phyloP scores from a whole-genome alignment of 2,888 invertebrate species.

The Andrena hattorfiana region DNA sequence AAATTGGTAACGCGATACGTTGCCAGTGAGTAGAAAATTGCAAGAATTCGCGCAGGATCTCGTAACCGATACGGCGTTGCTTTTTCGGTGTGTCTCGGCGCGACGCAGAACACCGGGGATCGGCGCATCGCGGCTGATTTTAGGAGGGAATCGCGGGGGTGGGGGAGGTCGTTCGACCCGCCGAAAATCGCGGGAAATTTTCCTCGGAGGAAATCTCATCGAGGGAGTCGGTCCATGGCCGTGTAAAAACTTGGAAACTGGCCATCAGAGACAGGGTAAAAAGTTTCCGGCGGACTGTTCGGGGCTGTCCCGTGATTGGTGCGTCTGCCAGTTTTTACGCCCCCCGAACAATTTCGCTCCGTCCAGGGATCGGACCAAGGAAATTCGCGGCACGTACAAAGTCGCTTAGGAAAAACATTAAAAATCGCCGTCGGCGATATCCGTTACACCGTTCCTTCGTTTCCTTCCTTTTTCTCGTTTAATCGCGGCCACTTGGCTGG shows the following conservation, averaged over 20 bases:
- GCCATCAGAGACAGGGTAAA: conserved; percentile 56
- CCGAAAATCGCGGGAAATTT: conserved; percentile 16
- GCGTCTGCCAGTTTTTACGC: conserved; percentile 56
- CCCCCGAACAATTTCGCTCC: conserved; percentile 52
- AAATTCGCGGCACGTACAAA: conserved; percentile 59
- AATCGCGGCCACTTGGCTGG: conserved; percentile 38
- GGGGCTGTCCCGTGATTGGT: conserved; percentile 51
- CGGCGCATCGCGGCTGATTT: background rate
- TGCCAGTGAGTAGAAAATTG: background rate
- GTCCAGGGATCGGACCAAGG: conserved; percentile 22
- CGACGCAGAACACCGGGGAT: background rate
- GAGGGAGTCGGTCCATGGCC: conserved; percentile 5
- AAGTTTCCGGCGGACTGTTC: conserved; percentile 39
- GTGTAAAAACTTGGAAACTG: conserved; percentile 60
- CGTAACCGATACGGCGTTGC: background rate
- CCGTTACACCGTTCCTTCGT: conserved; percentile 29
- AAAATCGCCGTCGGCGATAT: conserved; percentile 58
- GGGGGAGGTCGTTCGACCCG: background rate
- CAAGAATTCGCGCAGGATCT: background rate
- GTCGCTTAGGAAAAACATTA: conserved; percentile 60
- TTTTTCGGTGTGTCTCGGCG: background rate
- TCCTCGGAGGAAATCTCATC: conserved; percentile 37
- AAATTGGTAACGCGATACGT: background rate
- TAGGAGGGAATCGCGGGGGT: background rate
- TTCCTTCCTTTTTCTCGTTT: background rate